Evolutionary conservation across 2,888 invertebrate species (phyloP).

Genomic region (Drosophila sordidula): DNA sequence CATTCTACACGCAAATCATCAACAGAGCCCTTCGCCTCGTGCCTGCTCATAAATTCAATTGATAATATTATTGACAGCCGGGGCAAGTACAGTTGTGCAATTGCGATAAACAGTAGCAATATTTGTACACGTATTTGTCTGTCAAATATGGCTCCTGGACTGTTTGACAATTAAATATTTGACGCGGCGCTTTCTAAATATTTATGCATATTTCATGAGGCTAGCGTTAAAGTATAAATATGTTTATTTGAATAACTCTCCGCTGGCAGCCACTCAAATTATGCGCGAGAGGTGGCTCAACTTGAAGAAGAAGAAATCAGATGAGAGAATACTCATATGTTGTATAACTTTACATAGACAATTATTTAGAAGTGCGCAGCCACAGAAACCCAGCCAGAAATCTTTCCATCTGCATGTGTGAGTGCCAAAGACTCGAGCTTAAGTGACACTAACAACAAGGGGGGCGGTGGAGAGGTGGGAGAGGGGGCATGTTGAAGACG

Average conservation of each 20-base stretch:
- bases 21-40: not conserved
- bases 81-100: constrained; percentile 8
- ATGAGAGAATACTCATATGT: constrained; percentile 34
- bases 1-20: constrained; percentile 26
- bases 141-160: constrained; percentile 43
- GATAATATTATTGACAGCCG: constrained; percentile 76
- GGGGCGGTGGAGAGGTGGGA: not conserved
- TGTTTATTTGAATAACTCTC: constrained; percentile 47
- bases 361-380: constrained; percentile 78
- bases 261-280: constrained; percentile 62
- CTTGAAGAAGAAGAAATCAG: constrained; percentile 3
- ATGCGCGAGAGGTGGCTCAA: constrained; percentile 42
- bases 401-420: constrained; percentile 56
- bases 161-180: constrained; percentile 77
- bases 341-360: constrained; percentile 77
- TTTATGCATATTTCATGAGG: constrained; percentile 53
- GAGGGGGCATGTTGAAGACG: not conserved
- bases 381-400: constrained; percentile 38
- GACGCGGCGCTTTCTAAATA: constrained; percentile 60
- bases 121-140: constrained; percentile 58
- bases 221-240: constrained; percentile 30
- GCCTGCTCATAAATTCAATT: constrained; percentile 66
- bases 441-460: constrained; percentile 79
- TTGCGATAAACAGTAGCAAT: constrained; percentile 33
- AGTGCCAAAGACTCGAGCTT: constrained; percentile 75